These are phyloP conservation scores for Microctonus brassicae DNA, from an alignment of 2,888 invertebrate genomes.

Conservation along the genomic window DNA sequence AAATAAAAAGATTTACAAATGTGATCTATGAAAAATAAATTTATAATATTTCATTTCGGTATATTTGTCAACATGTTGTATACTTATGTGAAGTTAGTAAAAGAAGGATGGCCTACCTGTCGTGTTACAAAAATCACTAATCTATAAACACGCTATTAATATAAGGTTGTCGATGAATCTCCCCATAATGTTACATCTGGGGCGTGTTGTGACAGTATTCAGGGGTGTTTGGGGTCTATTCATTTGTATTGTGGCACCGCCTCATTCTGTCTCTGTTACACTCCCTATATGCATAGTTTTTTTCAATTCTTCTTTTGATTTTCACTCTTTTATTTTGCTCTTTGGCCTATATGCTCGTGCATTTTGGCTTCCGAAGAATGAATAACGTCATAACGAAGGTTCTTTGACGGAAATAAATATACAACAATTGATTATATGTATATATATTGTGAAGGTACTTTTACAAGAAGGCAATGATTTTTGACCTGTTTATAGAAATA, in stretches of 20 bases:
- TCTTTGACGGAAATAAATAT: conserved; percentile 15
- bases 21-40: too few species aligned
- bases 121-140: conserved; percentile 49
- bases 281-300: conserved; percentile 1
- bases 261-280: conserved; percentile 26
- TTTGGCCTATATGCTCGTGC: neutral
- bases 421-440: conserved; percentile 10
- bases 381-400: neutral
- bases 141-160: conserved; percentile 62
- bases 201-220: conserved; percentile 65
- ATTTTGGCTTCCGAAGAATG: neutral
- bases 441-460: too few species aligned
- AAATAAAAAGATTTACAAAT: neutral
- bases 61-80: conserved; percentile 10
- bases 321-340: neutral
- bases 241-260: conserved; percentile 46
- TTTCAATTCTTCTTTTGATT: neutral
- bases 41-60: neutral
- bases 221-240: conserved; percentile 60
- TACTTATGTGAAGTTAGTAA: neutral
- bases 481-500: conserved; percentile 7
- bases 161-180: conserved; percentile 48
- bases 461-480: neutral
- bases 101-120: conserved; percentile 49
- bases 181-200: conserved; percentile 45